Percentiles rank a stretch among this genome's conserved stretches.
Conservation (phyloP, 1,140 invertebrate genomes). For the Periplaneta americana region DNA sequence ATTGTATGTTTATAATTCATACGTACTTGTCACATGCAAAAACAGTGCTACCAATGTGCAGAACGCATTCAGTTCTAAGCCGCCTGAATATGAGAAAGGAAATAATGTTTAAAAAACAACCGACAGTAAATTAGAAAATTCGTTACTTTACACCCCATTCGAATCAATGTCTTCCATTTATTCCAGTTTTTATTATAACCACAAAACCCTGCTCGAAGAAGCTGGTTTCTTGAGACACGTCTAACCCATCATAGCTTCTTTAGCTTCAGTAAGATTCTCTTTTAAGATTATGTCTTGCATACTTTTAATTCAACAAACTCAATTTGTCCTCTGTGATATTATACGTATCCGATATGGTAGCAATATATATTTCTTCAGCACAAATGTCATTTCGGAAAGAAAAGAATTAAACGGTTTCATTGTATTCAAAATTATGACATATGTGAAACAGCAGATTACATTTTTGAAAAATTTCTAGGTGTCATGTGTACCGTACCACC, state of each 20-base stretch:
- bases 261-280: neutral
- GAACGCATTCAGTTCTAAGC: no score
- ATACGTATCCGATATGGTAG: neutral
- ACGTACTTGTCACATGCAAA: neutral
- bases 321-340: neutral
- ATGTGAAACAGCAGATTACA: neutral
- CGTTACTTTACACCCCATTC: neutral
- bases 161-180: slow-evolving; percentile 3
- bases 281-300: neutral
- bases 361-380: neutral
- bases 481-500: neutral
- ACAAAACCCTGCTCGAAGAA: neutral
- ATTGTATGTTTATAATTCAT: neutral
- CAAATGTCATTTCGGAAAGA: neutral
- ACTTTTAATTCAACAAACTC: neutral
- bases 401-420: no score
- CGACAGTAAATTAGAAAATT: neutral
- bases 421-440: neutral
- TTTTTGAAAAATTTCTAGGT: neutral
- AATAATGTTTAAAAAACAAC: neutral
- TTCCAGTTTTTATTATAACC: neutral
- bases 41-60: neutral
- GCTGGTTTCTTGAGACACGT: neutral
- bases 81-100: neutral
- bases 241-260: neutral